Evolutionary conservation across 2,113 vertebrate genomes (phyloP).

Genomic region (Mesocricetus auratus): DNA sequence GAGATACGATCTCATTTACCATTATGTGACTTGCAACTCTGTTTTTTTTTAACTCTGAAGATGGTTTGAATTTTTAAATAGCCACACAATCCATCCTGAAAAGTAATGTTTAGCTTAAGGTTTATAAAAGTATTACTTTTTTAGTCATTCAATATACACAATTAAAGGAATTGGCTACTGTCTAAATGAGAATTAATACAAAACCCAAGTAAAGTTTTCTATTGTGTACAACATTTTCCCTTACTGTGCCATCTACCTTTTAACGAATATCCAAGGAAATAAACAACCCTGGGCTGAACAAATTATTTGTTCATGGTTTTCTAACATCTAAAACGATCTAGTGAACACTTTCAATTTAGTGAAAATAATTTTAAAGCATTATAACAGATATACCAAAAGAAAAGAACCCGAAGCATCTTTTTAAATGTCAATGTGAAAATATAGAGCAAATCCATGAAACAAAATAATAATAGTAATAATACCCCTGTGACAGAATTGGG

Average conservation of each 20-base stretch:
- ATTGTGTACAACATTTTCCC: background rate
- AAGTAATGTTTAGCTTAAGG: background rate
- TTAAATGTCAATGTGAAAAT: slow-evolving; percentile 24
- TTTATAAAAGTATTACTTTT: slow-evolving; percentile 22
- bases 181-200: background rate
- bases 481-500: slow-evolving; percentile 53
- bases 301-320: slow-evolving; percentile 7
- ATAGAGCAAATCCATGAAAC: background rate
- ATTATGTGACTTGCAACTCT: background rate
- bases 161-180: background rate
- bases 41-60: background rate
- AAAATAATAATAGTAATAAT: slow-evolving; percentile 33
- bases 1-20: background rate
- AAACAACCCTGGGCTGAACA: background rate
- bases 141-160: background rate
- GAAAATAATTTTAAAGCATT: background rate
- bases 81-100: background rate
- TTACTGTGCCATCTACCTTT: slow-evolving; percentile 50
- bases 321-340: background rate
- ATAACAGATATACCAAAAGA: background rate
- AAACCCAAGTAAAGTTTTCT: background rate
- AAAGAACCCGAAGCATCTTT: slow-evolving; percentile 18
- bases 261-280: slow-evolving; percentile 54
- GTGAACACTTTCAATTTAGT: background rate
- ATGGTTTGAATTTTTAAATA: background rate